Percentiles rank a stretch among this genome's conserved stretches.
Conservation (phyloP, 2,113 vertebrate species). For the Rynchops niger region DNA sequence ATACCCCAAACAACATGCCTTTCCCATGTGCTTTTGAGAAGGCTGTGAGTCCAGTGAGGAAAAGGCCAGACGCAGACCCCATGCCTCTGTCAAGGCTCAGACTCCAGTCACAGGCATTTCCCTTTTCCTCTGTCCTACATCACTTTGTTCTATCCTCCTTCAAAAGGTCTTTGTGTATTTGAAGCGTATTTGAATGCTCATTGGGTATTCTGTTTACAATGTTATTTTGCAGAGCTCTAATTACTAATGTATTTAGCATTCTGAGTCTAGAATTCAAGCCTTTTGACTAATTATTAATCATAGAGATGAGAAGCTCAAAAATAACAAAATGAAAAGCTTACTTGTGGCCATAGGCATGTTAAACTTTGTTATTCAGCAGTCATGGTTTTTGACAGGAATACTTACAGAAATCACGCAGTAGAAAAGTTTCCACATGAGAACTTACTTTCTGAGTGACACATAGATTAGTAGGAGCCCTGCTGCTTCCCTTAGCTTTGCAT, state of each 20-base stretch:
- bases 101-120: not conserved
- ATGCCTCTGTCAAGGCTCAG: not conserved
- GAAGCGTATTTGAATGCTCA: not conserved
- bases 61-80: not conserved
- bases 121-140: not conserved
- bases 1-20: not conserved
- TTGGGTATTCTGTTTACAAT: not conserved
- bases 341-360: not conserved
- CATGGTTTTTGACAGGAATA: not conserved
- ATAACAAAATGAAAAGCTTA: not conserved
- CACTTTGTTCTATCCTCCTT: not conserved
- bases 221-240: not conserved
- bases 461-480: not conserved
- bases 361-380: not conserved
- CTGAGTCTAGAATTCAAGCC: not conserved
- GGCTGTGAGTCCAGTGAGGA: not conserved
- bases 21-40: not conserved
- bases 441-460: not conserved
- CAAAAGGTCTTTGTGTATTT: not conserved
- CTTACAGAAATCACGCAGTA: not conserved
- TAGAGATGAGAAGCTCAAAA: not conserved
- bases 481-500: not conserved
- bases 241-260: not conserved
- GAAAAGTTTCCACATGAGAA: not conserved
- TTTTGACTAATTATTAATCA: conserved; percentile 49